Percentiles rank a stretch among this genome's conserved stretches.
Evolutionary conservation across 2,888 invertebrate genomes (phyloP).

Genomic region (Troglohyphantes excavatus): DNA sequence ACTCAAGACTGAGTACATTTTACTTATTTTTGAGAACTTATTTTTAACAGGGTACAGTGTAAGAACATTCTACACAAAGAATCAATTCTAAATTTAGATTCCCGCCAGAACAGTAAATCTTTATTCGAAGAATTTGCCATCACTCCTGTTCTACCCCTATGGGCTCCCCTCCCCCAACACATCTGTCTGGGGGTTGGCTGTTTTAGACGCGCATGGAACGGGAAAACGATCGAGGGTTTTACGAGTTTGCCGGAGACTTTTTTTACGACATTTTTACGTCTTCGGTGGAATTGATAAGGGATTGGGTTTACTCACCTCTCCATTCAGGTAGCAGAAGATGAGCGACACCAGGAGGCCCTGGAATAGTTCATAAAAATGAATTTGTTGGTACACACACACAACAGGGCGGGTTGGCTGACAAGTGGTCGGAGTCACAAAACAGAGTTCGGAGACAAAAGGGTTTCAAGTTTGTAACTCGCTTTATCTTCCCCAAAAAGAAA

Average conservation of each 20-base stretch:
- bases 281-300: background rate
- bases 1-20: too few relatives aligned
- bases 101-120: background rate
- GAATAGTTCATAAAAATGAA: constrained; percentile 81
- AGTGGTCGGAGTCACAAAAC: too few relatives aligned
- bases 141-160: background rate
- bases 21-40: too few relatives aligned
- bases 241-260: background rate
- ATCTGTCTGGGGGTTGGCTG: background rate
- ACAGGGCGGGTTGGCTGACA: too few relatives aligned
- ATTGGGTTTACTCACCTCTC: constrained; percentile 81
- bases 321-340: constrained; percentile 83
- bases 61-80: too few relatives aligned
- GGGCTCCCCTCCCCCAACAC: background rate
- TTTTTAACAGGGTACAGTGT: too few relatives aligned
- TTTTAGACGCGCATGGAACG: background rate
- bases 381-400: too few relatives aligned
- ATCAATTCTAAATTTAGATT: background rate
- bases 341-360: constrained; percentile 82
- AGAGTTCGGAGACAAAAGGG: too few relatives aligned
- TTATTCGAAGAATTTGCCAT: background rate
- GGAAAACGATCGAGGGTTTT: background rate
- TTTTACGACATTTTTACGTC: background rate
- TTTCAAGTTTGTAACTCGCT: too few relatives aligned
- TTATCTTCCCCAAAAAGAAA: too few relatives aligned